Evolutionary conservation across 2,113 vertebrate species (phyloP).

Genomic region (Caretta caretta): DNA sequence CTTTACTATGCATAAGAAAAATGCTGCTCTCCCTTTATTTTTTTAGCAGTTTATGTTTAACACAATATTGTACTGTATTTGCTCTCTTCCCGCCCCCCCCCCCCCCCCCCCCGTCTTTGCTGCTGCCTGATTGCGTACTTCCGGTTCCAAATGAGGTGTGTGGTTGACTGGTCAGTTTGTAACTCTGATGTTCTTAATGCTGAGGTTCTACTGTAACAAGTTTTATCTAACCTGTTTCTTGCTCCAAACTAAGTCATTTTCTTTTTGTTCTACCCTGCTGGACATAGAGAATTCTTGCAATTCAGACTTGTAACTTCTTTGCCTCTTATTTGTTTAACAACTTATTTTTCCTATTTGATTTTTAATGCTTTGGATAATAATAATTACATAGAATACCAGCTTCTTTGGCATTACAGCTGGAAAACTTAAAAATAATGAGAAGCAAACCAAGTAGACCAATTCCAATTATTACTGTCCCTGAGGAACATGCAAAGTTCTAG

Average conservation of each 20-base stretch:
- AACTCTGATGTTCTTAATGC: too few species aligned
- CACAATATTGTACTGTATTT: too few species aligned
- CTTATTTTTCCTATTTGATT: conserved; percentile 49
- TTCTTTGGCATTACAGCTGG: conserved; percentile 33
- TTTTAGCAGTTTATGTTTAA: too few species aligned
- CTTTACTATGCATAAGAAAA: too few species aligned
- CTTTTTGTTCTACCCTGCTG: background rate
- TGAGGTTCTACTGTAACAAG: too few species aligned
- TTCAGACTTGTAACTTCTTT: conserved; percentile 57
- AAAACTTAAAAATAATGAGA: conserved; percentile 56
- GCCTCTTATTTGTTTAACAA: conserved; percentile 16
- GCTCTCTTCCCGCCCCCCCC: too few species aligned
- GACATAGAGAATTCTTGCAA: background rate
- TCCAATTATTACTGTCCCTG: background rate
- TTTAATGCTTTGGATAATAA: conserved; percentile 61
- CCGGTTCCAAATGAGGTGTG: too few species aligned
- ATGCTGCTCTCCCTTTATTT: too few species aligned
- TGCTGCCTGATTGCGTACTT: too few species aligned
- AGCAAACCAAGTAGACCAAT: conserved; percentile 32
- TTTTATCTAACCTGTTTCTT: background rate
- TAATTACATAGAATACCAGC: conserved; percentile 47
- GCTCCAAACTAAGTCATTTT: background rate
- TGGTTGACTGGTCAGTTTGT: too few species aligned
- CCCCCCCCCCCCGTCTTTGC: too few species aligned
- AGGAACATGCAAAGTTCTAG: conserved; percentile 41